Evolutionary conservation across 2,888 invertebrate species (phyloP).

Genomic region (Actias luna): DNA sequence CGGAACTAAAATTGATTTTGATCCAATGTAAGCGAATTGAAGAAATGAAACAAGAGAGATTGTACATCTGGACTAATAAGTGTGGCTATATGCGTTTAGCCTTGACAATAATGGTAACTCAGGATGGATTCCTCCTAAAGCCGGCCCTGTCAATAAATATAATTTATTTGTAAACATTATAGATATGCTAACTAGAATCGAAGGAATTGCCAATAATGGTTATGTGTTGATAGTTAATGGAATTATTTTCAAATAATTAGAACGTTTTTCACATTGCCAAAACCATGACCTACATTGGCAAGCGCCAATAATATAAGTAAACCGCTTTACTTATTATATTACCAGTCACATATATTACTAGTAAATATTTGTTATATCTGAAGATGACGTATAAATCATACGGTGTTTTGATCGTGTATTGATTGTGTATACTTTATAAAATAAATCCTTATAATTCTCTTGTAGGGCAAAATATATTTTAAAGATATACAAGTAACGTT

Average conservation of each 20-base stretch:
- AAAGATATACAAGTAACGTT: neutral
- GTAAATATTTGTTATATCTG: constrained; percentile 9
- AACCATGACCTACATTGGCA: constrained; percentile 16
- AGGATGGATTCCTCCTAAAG: neutral
- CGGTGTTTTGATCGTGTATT: neutral
- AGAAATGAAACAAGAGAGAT: too few species aligned
- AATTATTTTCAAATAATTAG: constrained; percentile 12
- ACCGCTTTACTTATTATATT: neutral
- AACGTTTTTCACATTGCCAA: neutral
- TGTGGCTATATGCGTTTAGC: too few species aligned
- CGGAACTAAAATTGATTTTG: too few species aligned
- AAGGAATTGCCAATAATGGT: neutral
- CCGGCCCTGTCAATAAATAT: constrained; percentile 1
- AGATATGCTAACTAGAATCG: constrained; percentile 2
- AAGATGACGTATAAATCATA: neutral
- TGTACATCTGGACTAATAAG: too few species aligned
- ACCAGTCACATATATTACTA: neutral
- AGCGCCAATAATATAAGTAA: constrained; percentile 1
- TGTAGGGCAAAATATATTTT: neutral
- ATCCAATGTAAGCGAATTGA: too few species aligned
- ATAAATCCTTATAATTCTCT: neutral
- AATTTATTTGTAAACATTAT: neutral
- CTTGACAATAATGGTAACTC: neutral
- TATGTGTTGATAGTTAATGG: neutral
- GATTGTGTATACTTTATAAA: neutral